Base-by-base conservation (phyloP, 2,797 vertebrate genomes). In the Eulemur rubriventer region DNA sequence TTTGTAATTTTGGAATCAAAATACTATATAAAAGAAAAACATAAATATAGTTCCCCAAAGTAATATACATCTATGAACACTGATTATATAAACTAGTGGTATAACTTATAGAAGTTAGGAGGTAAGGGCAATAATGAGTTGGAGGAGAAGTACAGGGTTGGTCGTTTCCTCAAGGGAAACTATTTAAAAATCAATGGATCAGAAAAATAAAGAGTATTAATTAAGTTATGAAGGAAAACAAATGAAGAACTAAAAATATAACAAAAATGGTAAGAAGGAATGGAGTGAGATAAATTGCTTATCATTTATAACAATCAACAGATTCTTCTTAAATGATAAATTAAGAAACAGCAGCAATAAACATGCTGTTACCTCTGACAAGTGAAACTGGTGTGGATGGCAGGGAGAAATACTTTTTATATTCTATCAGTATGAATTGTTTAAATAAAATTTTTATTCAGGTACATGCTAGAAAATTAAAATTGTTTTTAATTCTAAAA, bases 401-500 rank as follows among this genome's bases (percentile, higher is more conserved):
- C 59, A 95, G 46, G 28, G 22, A 82, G 28, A 24, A 70, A 6
- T 10, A 70, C 17, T 90, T 87, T 79, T 84, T 50, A 75, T 69
- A 88, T 90, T 76, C 43, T 78, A 38, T 52, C 46, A 43, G 16
- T 33, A 22, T 73, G n/a, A 82, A 72, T 50, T 89, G n/a, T 81
- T 91, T 46, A 41, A 88, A 95, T 38, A 48, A 84, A 95, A 81
- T 41, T 72, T 69, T 85, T 93, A 65, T 91, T 72, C 55, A 80
- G 33, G 41, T 78, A 89, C 6, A 69, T 65, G 50, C 26, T 65
- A 30, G 92, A 67, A 94, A 82, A 65, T 85, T 89, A 67, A 92
- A 85, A 70, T 84, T 75, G 50, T 52, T 81, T 90, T 92, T 79
- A 86, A 90, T 90, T 17, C 46, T 92, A 70, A 94, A 87, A 97